Evolutionary conservation across 2,113 vertebrate species (phyloP).

Genomic region (Butorides virescens): DNA sequence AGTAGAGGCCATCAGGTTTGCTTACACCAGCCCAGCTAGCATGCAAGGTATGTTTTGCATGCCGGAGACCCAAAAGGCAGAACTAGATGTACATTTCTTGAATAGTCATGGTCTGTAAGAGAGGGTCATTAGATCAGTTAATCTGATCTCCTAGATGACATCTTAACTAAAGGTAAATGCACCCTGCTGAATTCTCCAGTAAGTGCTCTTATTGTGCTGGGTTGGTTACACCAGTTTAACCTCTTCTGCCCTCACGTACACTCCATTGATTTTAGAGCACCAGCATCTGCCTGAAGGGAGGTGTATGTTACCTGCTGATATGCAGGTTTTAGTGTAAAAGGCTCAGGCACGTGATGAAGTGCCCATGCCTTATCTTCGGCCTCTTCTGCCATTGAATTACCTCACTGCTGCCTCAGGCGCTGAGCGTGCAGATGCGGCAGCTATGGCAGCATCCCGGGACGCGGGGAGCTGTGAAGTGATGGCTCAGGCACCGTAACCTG

Average conservation of each 20-base stretch:
- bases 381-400: background rate
- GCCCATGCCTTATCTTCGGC: background rate
- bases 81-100: background rate
- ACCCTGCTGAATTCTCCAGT: background rate
- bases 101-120: background rate
- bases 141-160: background rate
- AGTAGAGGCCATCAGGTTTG: background rate
- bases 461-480: background rate
- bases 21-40: background rate
- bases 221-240: constrained; percentile 5
- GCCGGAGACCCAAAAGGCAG: background rate
- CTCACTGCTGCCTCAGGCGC: background rate
- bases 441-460: background rate
- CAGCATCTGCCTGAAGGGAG: background rate
- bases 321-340: background rate
- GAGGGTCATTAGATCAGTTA: background rate
- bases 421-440: fast-evolving
- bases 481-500: background rate
- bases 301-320: background rate
- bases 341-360: background rate
- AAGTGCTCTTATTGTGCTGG: background rate
- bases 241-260: background rate
- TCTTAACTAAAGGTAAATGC: background rate
- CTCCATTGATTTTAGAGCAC: background rate
- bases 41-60: background rate